A percentile compares a stretch with the other conserved stretches of the same genome.
phyloP scores from a whole-genome alignment of 2,113 vertebrate genomes.

The Holacanthus passer region DNA sequence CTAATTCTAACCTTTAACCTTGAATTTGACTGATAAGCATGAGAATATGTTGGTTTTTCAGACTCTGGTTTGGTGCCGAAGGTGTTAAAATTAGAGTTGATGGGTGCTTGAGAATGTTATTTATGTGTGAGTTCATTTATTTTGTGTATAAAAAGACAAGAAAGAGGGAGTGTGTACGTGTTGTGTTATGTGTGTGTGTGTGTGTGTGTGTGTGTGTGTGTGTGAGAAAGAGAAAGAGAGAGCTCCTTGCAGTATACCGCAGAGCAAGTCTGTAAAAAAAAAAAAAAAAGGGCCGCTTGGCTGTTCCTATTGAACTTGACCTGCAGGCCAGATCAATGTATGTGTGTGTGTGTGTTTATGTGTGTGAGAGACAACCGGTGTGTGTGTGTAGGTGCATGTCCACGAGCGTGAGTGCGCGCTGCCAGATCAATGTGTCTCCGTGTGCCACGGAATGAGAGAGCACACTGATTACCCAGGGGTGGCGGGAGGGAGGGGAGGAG shows the following conservation, averaged over 20 bases:
- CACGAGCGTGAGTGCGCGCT: slow-evolving; percentile 32
- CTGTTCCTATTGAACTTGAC: slow-evolving; percentile 88
- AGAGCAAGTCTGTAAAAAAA: slow-evolving; percentile 67
- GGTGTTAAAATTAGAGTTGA: background rate
- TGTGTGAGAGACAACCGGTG: slow-evolving; percentile 28
- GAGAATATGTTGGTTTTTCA: background rate
- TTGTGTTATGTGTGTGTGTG: slow-evolving; percentile 3
- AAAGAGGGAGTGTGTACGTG: background rate
- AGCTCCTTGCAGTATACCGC: slow-evolving; percentile 66
- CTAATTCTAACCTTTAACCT: background rate
- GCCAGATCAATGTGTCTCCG: slow-evolving; percentile 87
- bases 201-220: slow-evolving; percentile 11
- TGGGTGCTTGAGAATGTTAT: background rate
- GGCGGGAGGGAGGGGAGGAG: slow-evolving; percentile 31
- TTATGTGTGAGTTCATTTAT: slow-evolving; percentile 20
- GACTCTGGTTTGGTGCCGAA: background rate
- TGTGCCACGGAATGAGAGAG: slow-evolving; percentile 86
- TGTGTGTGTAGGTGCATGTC: slow-evolving; percentile 39
- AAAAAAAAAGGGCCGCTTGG: slow-evolving; percentile 66
- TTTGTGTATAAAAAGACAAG: slow-evolving; percentile 38
- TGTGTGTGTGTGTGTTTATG: slow-evolving; percentile 62
- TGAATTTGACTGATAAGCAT: background rate
- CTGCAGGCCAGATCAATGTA: slow-evolving; percentile 86
- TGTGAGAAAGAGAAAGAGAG: slow-evolving; percentile 21
- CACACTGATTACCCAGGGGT: slow-evolving; percentile 86